Percentiles rank a stretch among this genome's conserved stretches.
phyloP scores from a whole-genome alignment of 2,113 vertebrate species.

The Psettodes erumei region DNA sequence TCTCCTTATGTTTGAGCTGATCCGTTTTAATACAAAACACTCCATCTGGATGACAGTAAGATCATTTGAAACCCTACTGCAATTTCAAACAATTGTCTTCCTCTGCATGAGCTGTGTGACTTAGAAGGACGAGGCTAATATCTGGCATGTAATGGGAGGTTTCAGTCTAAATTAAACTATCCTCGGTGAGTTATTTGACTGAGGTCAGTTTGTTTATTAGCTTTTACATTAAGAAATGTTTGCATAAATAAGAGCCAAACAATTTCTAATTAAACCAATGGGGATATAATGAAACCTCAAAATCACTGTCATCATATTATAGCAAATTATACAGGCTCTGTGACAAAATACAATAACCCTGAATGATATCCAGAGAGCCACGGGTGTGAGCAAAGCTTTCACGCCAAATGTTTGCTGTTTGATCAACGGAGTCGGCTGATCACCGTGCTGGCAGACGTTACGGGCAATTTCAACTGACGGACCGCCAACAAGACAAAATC shows the following conservation, averaged over 20 bases:
- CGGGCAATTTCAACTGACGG: conserved; percentile 6
- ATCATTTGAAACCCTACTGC: conserved; percentile 27
- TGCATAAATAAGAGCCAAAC: background rate
- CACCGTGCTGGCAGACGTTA: conserved; percentile 30
- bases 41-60: conserved; percentile 26
- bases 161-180: conserved; percentile 11
- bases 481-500: conserved; percentile 38
- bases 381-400: background rate
- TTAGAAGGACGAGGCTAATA: conserved; percentile 15
- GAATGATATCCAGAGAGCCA: conserved; percentile 8
- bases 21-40: conserved; percentile 15
- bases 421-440: conserved; percentile 33
- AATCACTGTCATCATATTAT: background rate
- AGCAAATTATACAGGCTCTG: background rate
- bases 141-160: background rate
- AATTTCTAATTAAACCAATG: background rate
- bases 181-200: background rate
- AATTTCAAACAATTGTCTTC: conserved; percentile 6
- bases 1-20: background rate
- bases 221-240: background rate
- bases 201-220: background rate
- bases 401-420: conserved; percentile 45
- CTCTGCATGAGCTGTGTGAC: conserved; percentile 10
- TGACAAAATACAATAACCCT: background rate
- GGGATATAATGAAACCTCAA: background rate